phyloP scores from a whole-genome alignment of 30 jellyfish, hydroid and myxozoan genomes.

The Catostylus mosaicus region DNA sequence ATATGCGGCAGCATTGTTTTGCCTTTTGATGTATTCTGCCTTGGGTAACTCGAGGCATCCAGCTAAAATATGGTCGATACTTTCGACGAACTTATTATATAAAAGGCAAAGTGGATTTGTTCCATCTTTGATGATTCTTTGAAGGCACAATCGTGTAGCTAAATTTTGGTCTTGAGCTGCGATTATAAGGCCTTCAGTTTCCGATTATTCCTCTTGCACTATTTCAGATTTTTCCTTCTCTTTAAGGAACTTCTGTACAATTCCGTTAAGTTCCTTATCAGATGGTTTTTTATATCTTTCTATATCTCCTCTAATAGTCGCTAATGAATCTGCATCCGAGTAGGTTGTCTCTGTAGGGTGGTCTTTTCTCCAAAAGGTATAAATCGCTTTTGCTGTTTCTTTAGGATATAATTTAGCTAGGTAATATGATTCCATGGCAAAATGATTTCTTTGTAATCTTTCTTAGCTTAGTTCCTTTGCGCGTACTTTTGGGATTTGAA shows the following conservation, averaged over 20 bases:
- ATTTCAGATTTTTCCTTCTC: neutral
- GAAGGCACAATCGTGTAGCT: constrained; percentile 16
- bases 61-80: constrained; percentile 19
- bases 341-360: no score
- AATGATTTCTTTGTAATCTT: no score
- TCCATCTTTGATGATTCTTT: constrained; percentile 32
- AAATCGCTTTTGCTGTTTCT: no score
- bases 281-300: no score
- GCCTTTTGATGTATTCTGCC: constrained; percentile 19
- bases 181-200: constrained; percentile 11
- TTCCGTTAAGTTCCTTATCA: no score
- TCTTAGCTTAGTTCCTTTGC: no score
- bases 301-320: no score
- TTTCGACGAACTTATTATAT: constrained; percentile 11
- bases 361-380: no score
- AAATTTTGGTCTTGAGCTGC: constrained; percentile 35
- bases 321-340: no score
- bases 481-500: no score
- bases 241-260: neutral
- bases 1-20: constrained; percentile 14
- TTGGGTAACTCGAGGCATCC: constrained; percentile 16
- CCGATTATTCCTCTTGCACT: neutral
- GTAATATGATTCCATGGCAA: no score
- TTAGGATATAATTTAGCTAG: no score
- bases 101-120: constrained; percentile 6